Base-by-base conservation (phyloP, 1,140 invertebrate species). In the Bombus confusus region DNA sequence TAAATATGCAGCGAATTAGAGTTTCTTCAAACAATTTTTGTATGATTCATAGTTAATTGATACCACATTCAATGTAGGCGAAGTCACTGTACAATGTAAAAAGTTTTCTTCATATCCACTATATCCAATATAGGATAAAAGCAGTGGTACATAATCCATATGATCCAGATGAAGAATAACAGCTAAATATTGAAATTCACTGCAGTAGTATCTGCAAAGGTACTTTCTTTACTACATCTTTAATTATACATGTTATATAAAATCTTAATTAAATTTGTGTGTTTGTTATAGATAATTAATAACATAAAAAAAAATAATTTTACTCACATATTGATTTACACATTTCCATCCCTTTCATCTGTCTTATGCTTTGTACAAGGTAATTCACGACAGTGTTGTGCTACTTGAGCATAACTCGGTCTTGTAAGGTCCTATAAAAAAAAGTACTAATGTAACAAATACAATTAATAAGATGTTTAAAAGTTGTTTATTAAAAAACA, bases 361-460 rank as follows among this genome's bases (percentile, higher is more conserved):
- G 90, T 92, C 96, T 95, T 94, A 93, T 95, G 93, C 95, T 95
- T 94, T 95, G 95, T 94, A 94, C 94, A 95, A 92, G 92, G 92
- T 90, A 94, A 91, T 90, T 97, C 96, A 89, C 96, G 96, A 93
- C 96, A 96, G 92, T 97, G 97, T 92, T 97, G 97, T 87, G 97
- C 97, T 93, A 98, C 97, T 96, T 98, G 97, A 90, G 97, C 97
- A 96, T 98, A 98, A 94, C 97, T 98, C 93, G 98, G 96, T 94
- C 97, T 96, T 87, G 96, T 96, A 88, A 96, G 95, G 89, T 96
- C 95, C 94, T 95, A 91, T 73, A 76, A 74, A 34, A n/a, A 47
- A 34, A 74, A 31, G 5, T 25, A 41, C 52, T 43, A 47, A 68
- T 80, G 15, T 64, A 43, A 78, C 52, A 84, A n/a, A 52, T 66